Evolutionary conservation across 2,797 vertebrate species (phyloP), one percentile per base, ranked within the genome.

Genomic region (Anabas testudineus): DNA sequence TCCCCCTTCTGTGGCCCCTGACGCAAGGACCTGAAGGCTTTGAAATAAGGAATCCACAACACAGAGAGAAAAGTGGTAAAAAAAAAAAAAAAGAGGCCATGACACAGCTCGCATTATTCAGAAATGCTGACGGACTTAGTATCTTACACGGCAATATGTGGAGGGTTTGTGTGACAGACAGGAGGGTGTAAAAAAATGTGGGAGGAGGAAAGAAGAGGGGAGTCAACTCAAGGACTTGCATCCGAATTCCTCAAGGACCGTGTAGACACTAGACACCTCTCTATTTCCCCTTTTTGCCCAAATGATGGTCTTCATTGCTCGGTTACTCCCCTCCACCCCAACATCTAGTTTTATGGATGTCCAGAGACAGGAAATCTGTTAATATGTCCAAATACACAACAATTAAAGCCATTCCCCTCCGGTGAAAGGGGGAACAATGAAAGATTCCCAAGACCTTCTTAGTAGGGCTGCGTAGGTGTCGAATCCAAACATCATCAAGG

Each of bases 351-450:
- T 83, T 76, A 60, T 58, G 69, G 54, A 71, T 42, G 70, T 71
- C 56, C 53, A 72, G 74, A 76, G 78, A 80, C 81, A 80, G 78
- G 82, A 88, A 83, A 86, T 87, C 66, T 83, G 64, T 70, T 72
- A 71, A 68, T 74, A 77, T 78, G 65, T 71, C 57, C 80, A 78
- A 87, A 72, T 62, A 57, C 41, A 65, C 47, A 75, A 76, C 68
- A 82, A 80, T 83, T 74, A 86, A 82, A 80, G 60, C 54, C 82
- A 70, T 37, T 65, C 73, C 59, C 70, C 26, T 57, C 22, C 32
- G 21, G 68, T 73, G 39, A 57, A 54, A 53, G 18, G 26, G 24
- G 62, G 32, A 57, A 59, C 68, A 55, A 55, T 61, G 51, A 56
- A 71, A 42, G 13, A 51, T 53, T 82, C 68, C 67, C 71, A 42